phyloP scores from a whole-genome alignment of 2,888 invertebrate genomes.

The Leuctra nigra region DNA sequence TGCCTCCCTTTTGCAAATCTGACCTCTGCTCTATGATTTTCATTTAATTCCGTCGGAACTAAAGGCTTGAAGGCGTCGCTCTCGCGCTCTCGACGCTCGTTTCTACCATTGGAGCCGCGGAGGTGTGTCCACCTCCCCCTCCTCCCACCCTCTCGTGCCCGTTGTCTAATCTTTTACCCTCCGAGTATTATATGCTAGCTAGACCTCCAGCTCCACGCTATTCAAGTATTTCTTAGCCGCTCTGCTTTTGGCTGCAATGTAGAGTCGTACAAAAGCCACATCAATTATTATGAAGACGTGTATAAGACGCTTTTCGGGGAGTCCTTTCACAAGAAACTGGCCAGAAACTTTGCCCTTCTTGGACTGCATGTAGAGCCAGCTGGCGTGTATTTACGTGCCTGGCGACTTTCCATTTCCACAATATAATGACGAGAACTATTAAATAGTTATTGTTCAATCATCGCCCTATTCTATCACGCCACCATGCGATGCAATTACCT shows the following conservation, averaged over 20 bases:
- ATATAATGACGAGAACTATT: conserved; percentile 4
- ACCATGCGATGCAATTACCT: conserved; percentile 8
- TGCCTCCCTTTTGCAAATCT: conserved; percentile 28
- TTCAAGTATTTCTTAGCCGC: conserved; percentile 5
- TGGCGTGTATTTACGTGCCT: conserved; percentile 2
- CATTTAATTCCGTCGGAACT: conserved; percentile 20
- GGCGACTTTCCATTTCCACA: not conserved
- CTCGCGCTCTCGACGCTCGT: not conserved
- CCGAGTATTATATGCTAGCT: conserved; percentile 7
- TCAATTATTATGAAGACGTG: conserved; percentile 21
- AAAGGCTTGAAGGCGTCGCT: conserved; percentile 17
- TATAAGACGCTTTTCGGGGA: conserved; percentile 7
- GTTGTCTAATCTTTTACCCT: conserved; percentile 20
- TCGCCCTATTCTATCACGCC: not conserved
- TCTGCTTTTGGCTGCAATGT: conserved; percentile 4
- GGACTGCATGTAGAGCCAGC: not conserved
- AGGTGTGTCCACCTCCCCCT: conserved; percentile 21
- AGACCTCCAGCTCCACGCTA: not conserved
- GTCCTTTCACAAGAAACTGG: conserved; percentile 16
- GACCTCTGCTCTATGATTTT: conserved; percentile 25
- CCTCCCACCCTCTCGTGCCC: not conserved
- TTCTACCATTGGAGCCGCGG: conserved; percentile 10
- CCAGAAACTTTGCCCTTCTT: conserved; percentile 7
- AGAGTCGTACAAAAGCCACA: conserved; percentile 21
- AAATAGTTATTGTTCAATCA: conserved; percentile 11